Evolutionary conservation across 92 coral and sea anemone species (phyloP), one percentile per base, ranked within the genome.

Genomic region (Metridium senile): DNA sequence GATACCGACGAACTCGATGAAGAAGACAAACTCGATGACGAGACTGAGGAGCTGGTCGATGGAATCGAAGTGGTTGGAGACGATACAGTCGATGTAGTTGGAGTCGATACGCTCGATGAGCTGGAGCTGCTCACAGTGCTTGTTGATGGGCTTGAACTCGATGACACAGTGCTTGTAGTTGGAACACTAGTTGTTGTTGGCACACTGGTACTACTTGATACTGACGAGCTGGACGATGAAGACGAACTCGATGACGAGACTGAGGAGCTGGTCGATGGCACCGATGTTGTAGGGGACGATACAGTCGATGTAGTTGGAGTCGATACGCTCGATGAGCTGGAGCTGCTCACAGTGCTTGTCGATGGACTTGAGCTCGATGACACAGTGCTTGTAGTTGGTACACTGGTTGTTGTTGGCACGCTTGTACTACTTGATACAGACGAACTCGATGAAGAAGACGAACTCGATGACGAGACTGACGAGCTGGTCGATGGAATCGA

Each of bases 391-490:
- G 77, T 77, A 3, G 74, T 51, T 18, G 88, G 11, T 9, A 29
- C 64, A 10, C 72, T 62, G 9, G 75, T 16, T 6, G 71, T 68
- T 30, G 77, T 21, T 23, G 75, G 56, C 2, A 51, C 39, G 30
- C 62, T 25, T 0, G 62, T 20, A 2, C 58, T 52, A 18, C 69
- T 22, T 33, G 80, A 0, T 31, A 58, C 66, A 4, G 32, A 27
- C 32, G 70, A 20, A 29, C 81, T 64, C 13, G 68, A 33, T 29
- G 47, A 25, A 0, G 30, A 6, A 6, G 49, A 25, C 4, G 71
- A 23, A 61, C 80, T 73, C 65, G 89, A 35, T 3, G 92, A 74
- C 2, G 91, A 68, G 1, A n/a, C n/a, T n/a, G n/a, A n/a, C n/a
- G 76, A 39, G 4, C 69, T 64, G 0, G 78, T 58, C n/a, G 81